Evolutionary conservation across 1,140 invertebrate species (phyloP), one percentile per base, ranked within the genome.

Genomic region (Himalopsyche phryganea): DNA sequence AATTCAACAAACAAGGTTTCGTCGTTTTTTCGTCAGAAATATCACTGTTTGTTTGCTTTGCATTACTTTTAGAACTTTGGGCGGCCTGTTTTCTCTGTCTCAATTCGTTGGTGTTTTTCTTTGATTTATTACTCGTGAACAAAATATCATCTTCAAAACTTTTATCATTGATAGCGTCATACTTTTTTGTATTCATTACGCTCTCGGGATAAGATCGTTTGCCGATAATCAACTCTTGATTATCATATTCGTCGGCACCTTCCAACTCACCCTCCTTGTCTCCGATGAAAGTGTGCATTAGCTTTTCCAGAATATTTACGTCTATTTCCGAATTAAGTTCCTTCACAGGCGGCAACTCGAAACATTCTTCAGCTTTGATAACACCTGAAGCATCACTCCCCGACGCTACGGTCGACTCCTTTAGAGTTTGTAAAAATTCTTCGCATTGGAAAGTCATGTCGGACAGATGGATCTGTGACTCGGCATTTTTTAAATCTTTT

Each of bases 331-430:
- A 45, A 0, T 72, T 73, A 0, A 77, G 63, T 1, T 71, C 69
- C 50, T 72, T 73, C 2, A 78, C 70, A 0, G 74, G 72, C 0
- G 76, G 75, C 4, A 76, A 64, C 60, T 64, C 62, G 41, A 64
- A 64, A 60, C 75, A 78, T 44, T 77, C 76, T 50, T 77, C 76
- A 0, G 71, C 76, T 56, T 67, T 67, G 1, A 67, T 65, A 1
- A 76, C 60, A 2, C 57, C 48, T 0, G 51, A 50, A 1, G 17
- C 15, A 19, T 59, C 53, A 14, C 32, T 63, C 18, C 35, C 58
- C n/a, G 46, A 40, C 28, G 42, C 10, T 3, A 56, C 41, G 2
- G 48, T 38, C 18, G 52, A 20, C 7, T 64, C 58, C 19, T 50
- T 33, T 7, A 32, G 23, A 11, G 36, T 32, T 9, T 32, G 6